Evolutionary conservation across 2,888 invertebrate species (phyloP).

Genomic region (Abscondita cerata): DNA sequence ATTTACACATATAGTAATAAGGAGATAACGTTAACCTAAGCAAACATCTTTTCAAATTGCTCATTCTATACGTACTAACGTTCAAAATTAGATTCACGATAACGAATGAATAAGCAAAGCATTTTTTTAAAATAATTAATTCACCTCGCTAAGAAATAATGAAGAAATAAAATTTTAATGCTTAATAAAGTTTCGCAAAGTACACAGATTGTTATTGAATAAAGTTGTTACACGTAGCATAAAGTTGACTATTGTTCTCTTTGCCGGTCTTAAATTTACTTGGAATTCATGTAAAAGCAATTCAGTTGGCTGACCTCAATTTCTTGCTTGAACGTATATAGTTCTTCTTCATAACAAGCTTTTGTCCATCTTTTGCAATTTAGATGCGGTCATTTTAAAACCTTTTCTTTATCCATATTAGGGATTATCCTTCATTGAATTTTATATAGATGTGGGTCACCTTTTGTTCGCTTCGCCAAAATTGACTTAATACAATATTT

Average conservation of each 20-base stretch:
- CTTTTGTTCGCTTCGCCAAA: neutral
- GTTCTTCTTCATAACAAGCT: constrained; percentile 10
- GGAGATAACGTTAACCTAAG: too few species aligned
- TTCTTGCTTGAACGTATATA: constrained; percentile 4
- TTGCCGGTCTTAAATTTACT: constrained; percentile 4
- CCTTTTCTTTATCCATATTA: constrained; percentile 1
- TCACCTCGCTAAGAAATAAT: too few species aligned
- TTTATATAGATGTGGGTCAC: constrained; percentile 2
- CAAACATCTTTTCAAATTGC: too few species aligned
- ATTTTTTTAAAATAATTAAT: too few species aligned
- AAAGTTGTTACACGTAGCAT: constrained; percentile 8
- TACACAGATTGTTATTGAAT: neutral
- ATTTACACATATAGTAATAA: too few species aligned
- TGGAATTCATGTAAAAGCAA: constrained; percentile 3
- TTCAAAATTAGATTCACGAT: too few species aligned
- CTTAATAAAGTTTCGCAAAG: too few species aligned
- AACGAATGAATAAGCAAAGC: too few species aligned
- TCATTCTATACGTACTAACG: too few species aligned
- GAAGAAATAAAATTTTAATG: too few species aligned
- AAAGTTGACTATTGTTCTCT: constrained; percentile 3
- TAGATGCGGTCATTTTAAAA: constrained; percentile 8
- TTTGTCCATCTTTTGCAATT: constrained; percentile 10
- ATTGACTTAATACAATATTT: too few species aligned
- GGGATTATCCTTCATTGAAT: constrained; percentile 5
- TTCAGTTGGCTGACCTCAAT: constrained; percentile 4